Percentiles rank a stretch among this genome's conserved stretches.
Evolutionary conservation across 30 jellyfish, hydroid and myxozoan species (phyloP).

Genomic region (Chironex yamaguchii): DNA sequence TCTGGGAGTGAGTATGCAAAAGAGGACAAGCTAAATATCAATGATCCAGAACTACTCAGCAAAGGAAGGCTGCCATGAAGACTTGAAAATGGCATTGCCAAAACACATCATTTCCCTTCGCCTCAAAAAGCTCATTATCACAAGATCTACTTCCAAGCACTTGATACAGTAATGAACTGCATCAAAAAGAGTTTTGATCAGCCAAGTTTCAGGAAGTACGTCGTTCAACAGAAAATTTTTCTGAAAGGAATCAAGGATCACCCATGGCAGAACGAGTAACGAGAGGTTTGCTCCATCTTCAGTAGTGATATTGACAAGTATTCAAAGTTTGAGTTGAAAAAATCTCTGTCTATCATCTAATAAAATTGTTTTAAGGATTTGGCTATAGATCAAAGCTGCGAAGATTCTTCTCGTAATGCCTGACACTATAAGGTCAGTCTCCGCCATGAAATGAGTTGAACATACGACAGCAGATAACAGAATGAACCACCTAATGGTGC

Average conservation of each 20-base stretch:
- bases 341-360: slow-evolving; percentile 30
- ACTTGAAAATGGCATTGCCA: slow-evolving; percentile 14
- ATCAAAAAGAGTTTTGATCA: slow-evolving; percentile 51
- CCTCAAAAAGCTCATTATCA: slow-evolving; percentile 58
- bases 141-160: slow-evolving; percentile 53
- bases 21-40: background rate
- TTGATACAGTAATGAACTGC: slow-evolving; percentile 11
- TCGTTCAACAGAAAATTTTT: slow-evolving; percentile 47
- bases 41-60: slow-evolving; percentile 32
- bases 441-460: slow-evolving; percentile 52
- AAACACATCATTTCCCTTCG: slow-evolving; percentile 72
- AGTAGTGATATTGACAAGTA: slow-evolving; percentile 52
- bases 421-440: slow-evolving; percentile 58
- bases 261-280: slow-evolving; percentile 33
- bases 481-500: slow-evolving; percentile 15
- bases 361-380: slow-evolving; percentile 42
- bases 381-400: slow-evolving; percentile 33
- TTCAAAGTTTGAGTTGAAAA: too few species aligned
- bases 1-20: slow-evolving; percentile 36
- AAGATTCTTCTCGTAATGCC: slow-evolving; percentile 67
- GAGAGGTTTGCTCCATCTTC: slow-evolving; percentile 57
- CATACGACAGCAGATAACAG: slow-evolving; percentile 14
- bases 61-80: slow-evolving; percentile 60
- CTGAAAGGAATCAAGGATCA: slow-evolving; percentile 36
- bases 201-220: slow-evolving; percentile 59